These are phyloP conservation scores for Ephydatia muelleri DNA, from an alignment of 37 sponge, comb jelly and placozoan genomes.

Conservation along the genomic window DNA sequence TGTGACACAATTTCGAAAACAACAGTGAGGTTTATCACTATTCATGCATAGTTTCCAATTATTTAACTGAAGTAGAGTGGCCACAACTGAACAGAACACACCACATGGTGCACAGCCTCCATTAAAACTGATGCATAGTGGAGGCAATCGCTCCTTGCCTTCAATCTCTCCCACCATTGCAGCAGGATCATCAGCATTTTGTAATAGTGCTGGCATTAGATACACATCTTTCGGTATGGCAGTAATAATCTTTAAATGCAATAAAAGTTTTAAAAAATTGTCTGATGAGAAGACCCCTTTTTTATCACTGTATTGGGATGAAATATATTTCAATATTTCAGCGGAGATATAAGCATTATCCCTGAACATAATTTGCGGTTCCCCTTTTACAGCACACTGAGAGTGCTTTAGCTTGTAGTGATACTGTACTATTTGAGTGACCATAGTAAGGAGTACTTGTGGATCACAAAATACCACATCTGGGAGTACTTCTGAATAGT, in stretches of 20 bases:
- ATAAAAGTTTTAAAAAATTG: neutral
- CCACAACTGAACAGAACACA: neutral
- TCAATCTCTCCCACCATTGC: neutral
- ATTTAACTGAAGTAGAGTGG: neutral
- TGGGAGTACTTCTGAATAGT: neutral
- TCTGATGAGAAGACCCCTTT: neutral
- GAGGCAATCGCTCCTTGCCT: neutral
- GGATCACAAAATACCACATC: neutral
- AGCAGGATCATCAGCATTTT: neutral
- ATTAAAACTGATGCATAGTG: neutral
- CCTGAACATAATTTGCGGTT: neutral
- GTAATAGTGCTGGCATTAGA: neutral
- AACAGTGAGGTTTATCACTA: neutral
- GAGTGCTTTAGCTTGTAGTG: neutral
- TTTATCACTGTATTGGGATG: neutral
- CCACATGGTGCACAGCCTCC: neutral
- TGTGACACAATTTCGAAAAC: neutral
- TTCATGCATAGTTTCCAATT: neutral
- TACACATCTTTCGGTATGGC: neutral
- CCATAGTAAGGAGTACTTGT: neutral
- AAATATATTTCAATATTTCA: neutral
- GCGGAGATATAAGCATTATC: neutral
- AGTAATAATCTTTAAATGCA: neutral
- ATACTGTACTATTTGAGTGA: neutral
- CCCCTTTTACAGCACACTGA: neutral